These are phyloP conservation scores for Eubasilissa regina DNA, from an alignment of 1,140 invertebrate species.

Conservation along the genomic window DNA sequence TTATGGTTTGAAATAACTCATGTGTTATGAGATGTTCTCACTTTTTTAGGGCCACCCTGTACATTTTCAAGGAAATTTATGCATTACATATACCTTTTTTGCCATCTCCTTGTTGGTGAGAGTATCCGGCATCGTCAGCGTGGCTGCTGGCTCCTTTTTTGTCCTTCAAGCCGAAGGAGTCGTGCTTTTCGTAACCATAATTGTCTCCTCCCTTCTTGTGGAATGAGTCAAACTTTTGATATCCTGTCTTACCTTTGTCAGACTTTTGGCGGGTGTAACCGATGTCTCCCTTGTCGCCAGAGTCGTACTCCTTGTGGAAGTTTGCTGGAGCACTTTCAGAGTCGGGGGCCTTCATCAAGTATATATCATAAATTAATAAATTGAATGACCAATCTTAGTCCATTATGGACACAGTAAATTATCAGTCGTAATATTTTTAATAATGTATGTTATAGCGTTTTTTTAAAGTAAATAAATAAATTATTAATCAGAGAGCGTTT, in stretches of 20 bases:
- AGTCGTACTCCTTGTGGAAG: conserved; percentile 68
- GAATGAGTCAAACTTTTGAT: conserved; percentile 80
- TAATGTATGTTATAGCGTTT: too few species aligned
- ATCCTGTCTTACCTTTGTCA: conserved; percentile 79
- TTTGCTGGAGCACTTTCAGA: conserved; percentile 55
- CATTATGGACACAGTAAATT: too few species aligned
- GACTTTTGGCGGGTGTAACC: conserved; percentile 77
- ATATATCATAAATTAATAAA: too few species aligned
- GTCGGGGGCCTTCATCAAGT: conserved; percentile 38
- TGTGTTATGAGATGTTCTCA: too few species aligned
- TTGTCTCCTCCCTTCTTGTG: conserved; percentile 81
- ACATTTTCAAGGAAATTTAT: background rate
- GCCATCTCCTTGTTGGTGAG: conserved; percentile 64
- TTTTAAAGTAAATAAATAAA: too few species aligned
- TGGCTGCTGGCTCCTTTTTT: conserved; percentile 62
- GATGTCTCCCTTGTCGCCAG: conserved; percentile 75
- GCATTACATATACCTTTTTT: conserved; percentile 41
- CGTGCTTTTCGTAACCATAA: conserved; percentile 79
- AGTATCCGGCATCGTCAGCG: conserved; percentile 57
- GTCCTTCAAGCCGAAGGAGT: conserved; percentile 73
- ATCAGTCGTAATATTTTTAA: too few species aligned
- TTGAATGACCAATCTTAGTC: too few species aligned
- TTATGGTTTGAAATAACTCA: too few species aligned
- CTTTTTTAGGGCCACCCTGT: too few species aligned
- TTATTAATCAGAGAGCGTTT: too few species aligned